A percentile compares a stretch with the other conserved stretches of the same genome.
Evolutionary conservation across 2,888 invertebrate species (phyloP).

Genomic region (Baccha elongata): DNA sequence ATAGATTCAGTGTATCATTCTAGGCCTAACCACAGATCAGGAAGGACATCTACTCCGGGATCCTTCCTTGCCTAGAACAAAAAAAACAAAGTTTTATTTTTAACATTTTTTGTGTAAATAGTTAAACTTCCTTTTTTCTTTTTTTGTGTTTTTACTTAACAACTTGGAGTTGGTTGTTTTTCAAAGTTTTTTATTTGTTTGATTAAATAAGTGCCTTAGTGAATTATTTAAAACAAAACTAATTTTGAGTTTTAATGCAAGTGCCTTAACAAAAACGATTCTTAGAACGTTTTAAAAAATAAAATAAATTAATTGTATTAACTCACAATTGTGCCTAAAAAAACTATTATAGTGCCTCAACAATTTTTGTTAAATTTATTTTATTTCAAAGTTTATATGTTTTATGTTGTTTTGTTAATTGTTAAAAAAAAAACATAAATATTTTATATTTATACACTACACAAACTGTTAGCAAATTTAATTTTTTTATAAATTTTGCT

Average conservation of each 20-base stretch:
- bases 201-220: slow-evolving; percentile 61
- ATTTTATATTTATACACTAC: slow-evolving; percentile 55
- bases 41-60: slow-evolving; percentile 79
- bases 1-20: slow-evolving; percentile 82
- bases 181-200: slow-evolving; percentile 21
- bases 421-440: slow-evolving; percentile 45
- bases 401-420: slow-evolving; percentile 45
- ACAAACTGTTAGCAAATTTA: slow-evolving; percentile 51
- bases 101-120: slow-evolving; percentile 61
- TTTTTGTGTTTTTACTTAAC: slow-evolving; percentile 24
- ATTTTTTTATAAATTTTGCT: slow-evolving; percentile 38
- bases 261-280: slow-evolving; percentile 69
- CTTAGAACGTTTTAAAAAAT: slow-evolving; percentile 60
- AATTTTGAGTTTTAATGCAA: slow-evolving; percentile 58
- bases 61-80: slow-evolving; percentile 69
- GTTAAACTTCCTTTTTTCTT: slow-evolving; percentile 40
- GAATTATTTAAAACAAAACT: slow-evolving; percentile 43
- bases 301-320: slow-evolving; percentile 43
- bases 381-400: slow-evolving; percentile 3
- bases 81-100: slow-evolving; percentile 51
- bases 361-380: slow-evolving; percentile 57
- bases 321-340: slow-evolving; percentile 70
- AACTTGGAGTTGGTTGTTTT: slow-evolving; percentile 51
- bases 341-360: slow-evolving; percentile 59
- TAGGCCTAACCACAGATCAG: slow-evolving; percentile 83